Percentiles rank a stretch among this genome's conserved stretches.
Conservation (phyloP, 2,113 vertebrate species). For the Phainopepla nitens region DNA sequence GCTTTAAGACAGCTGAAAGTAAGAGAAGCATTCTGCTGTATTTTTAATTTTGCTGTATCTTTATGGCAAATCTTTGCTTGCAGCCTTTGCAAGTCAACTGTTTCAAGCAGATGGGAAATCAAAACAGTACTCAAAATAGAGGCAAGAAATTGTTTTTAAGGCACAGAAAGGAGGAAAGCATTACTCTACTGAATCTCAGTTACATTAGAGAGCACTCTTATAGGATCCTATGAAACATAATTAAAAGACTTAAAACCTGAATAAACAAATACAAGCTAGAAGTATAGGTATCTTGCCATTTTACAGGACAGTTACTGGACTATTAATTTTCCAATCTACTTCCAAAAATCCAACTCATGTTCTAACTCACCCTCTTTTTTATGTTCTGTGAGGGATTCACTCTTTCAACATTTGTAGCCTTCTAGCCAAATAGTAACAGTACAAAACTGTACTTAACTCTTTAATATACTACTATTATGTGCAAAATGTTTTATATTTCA, state of each 20-base stretch:
- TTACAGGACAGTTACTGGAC: not conserved
- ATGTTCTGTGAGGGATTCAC: not conserved
- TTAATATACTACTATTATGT: not conserved
- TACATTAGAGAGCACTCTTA: not conserved
- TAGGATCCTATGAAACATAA: not conserved
- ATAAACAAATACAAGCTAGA: not conserved
- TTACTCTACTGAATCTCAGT: not conserved
- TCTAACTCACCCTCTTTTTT: not conserved
- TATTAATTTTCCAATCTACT: not conserved
- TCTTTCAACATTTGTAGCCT: not conserved
- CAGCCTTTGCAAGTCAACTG: not conserved
- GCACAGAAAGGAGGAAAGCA: not conserved
- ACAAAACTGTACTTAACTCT: not conserved
- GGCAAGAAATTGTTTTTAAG: not conserved
- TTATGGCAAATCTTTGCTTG: not conserved
- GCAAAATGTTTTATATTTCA: not conserved
- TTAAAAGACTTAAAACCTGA: not conserved
- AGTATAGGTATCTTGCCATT: not conserved
- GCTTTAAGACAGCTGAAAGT: not conserved
- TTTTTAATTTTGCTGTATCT: not conserved
- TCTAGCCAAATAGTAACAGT: not conserved
- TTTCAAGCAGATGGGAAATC: not conserved
- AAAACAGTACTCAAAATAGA: not conserved
- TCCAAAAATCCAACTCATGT: not conserved
- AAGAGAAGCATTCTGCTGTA: not conserved